phyloP scores from a whole-genome alignment of 2,113 vertebrate genomes.

The Cyphomyrus plagiostoma region DNA sequence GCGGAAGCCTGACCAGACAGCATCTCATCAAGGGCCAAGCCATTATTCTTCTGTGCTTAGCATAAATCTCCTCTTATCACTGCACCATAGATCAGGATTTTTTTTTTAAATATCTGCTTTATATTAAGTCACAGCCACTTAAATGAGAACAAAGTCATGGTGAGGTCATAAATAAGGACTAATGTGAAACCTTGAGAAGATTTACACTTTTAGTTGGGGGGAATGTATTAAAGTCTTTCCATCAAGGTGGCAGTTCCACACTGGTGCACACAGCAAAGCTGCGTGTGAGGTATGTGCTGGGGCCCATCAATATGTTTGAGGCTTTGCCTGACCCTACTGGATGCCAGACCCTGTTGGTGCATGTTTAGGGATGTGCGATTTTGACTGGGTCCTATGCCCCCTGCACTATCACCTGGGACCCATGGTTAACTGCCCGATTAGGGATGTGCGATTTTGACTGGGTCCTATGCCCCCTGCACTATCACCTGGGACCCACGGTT shows the following conservation, averaged over 20 bases:
- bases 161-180: slow-evolving; percentile 24
- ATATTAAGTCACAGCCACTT: slow-evolving; percentile 29
- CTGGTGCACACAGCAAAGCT: background rate
- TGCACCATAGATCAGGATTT: slow-evolving; percentile 21
- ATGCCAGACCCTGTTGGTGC: background rate
- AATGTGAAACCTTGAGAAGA: slow-evolving; percentile 23
- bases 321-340: background rate
- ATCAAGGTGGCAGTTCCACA: background rate
- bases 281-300: slow-evolving; percentile 8
- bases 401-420: too few relatives aligned
- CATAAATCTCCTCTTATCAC: slow-evolving; percentile 31
- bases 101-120: slow-evolving; percentile 21
- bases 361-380: background rate
- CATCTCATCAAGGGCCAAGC: slow-evolving; percentile 14
- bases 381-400: background rate
- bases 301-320: background rate
- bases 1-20: background rate
- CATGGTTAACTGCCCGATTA: background rate
- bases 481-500: background rate
- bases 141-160: slow-evolving; percentile 30
- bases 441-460: background rate
- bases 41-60: slow-evolving; percentile 2
- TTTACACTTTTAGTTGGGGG: slow-evolving; percentile 17
- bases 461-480: background rate
- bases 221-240: slow-evolving; percentile 5